These are phyloP conservation scores for Lepisosteus osseus DNA, from an alignment of 2,113 vertebrate species.

Conservation along the genomic window DNA sequence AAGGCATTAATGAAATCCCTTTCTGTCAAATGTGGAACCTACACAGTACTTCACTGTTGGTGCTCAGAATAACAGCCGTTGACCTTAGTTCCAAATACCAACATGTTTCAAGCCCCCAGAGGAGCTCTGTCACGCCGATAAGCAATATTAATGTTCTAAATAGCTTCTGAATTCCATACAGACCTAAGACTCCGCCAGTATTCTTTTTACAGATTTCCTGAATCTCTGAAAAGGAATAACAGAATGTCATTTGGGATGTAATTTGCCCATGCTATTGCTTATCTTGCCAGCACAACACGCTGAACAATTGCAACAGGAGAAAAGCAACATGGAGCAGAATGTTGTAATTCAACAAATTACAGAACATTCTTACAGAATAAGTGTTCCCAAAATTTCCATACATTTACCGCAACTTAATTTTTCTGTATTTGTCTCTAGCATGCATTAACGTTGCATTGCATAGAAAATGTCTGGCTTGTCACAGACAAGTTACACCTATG, in stretches of 20 bases:
- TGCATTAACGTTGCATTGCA: too few relatives aligned
- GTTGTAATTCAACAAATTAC: not conserved
- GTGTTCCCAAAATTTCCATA: too few relatives aligned
- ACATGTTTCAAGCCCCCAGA: not conserved
- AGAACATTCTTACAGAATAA: too few relatives aligned
- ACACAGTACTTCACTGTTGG: not conserved
- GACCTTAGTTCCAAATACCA: not conserved
- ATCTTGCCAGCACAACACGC: not conserved
- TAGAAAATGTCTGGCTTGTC: too few relatives aligned
- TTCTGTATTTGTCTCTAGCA: too few relatives aligned
- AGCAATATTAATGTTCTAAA: not conserved
- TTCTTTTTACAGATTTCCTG: not conserved
- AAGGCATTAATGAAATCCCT: not conserved
- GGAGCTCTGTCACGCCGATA: not conserved
- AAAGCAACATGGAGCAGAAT: constrained; percentile 8
- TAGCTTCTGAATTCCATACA: not conserved
- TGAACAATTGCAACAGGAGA: not conserved
- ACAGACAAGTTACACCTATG: too few relatives aligned
- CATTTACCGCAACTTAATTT: too few relatives aligned
- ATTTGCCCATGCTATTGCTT: not conserved
- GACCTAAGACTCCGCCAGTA: too few relatives aligned
- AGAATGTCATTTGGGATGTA: not conserved
- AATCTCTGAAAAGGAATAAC: not conserved
- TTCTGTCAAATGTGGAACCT: not conserved
- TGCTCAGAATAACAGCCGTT: not conserved